Evolutionary conservation across 2,113 vertebrate genomes (phyloP), one percentile per base, ranked within the genome.

Genomic region (Murina feae): DNA sequence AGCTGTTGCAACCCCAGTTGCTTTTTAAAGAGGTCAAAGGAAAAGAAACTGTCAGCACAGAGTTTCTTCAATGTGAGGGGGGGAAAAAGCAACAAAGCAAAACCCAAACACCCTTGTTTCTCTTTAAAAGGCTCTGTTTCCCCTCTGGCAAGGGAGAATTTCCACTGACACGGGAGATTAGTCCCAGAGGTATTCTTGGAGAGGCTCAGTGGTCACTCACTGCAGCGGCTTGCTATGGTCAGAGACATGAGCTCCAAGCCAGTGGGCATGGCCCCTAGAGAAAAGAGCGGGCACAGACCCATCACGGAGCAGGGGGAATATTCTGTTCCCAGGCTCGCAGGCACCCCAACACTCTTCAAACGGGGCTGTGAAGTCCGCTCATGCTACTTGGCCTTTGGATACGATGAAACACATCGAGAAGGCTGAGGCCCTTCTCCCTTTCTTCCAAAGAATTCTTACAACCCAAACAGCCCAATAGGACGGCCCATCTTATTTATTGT

Each of bases 1-100:
- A 92, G 87, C 85, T 89, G 51, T 51, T 80, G 72, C 76, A 93
- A 93, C 51, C 79, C 87, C 37, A 66, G 76, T 55, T 82, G 66
- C 65, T 55, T 80, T 94, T 66, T 49, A 80, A 84, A 89, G 42
- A 74, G 84, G 78, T 93, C 44, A 80, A 74, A 85, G 81, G 69
- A 37, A 84, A 96, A 69, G 60, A 92, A 91, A 93, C 0, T 68
- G 65, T 75, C 32, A 65, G 42, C 58, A 14, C 0, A 86, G 80
- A 85, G 49, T 65, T 89, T 94, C 86, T 83, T 82, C 35, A 74
- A 58, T 28, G 60, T n/a, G 68, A 63, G 32, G 60, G 28, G 7
- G 37, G 12, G 4, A 13, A 51, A 16, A 10, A 35, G 30, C 65
- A 9, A 58, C 25, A 76, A 80, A 23, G 49, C 53, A 80, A 92